These are phyloP conservation scores for Paracentrotus lividus DNA, from an alignment of 53 echinoderm and acorn worm genomes.

Conservation along the genomic window DNA sequence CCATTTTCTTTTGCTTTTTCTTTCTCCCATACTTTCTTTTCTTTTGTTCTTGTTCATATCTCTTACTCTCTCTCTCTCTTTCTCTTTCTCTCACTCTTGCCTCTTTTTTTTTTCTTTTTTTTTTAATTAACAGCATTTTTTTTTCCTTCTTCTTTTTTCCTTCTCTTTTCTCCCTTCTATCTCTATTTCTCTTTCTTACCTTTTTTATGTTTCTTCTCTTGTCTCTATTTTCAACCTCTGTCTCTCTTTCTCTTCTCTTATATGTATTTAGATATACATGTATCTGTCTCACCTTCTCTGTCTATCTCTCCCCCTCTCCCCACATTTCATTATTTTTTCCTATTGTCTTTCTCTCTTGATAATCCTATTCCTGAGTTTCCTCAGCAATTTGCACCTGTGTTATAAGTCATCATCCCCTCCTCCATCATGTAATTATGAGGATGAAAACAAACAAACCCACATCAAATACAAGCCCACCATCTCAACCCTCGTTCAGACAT, in stretches of 20 bases:
- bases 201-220: background rate
- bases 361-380: background rate
- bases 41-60: background rate
- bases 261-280: too few species aligned
- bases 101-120: background rate
- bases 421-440: background rate
- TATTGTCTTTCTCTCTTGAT: slow-evolving; percentile 1
- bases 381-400: slow-evolving; percentile 34
- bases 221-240: background rate
- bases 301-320: background rate
- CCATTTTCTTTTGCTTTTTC: background rate
- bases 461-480: slow-evolving; percentile 39
- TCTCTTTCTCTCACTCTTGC: background rate
- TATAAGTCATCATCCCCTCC: slow-evolving; percentile 49
- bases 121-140: background rate
- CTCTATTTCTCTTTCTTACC: background rate
- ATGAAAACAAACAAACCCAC: slow-evolving; percentile 34
- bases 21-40: background rate
- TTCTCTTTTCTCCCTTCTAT: background rate
- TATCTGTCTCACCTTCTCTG: too few species aligned
- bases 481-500: background rate
- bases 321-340: background rate
- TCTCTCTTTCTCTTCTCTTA: background rate
- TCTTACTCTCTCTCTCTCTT: background rate
- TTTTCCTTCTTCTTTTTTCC: background rate